phyloP scores from a whole-genome alignment of 2,113 vertebrate species.

The Oreocharis arfaki region DNA sequence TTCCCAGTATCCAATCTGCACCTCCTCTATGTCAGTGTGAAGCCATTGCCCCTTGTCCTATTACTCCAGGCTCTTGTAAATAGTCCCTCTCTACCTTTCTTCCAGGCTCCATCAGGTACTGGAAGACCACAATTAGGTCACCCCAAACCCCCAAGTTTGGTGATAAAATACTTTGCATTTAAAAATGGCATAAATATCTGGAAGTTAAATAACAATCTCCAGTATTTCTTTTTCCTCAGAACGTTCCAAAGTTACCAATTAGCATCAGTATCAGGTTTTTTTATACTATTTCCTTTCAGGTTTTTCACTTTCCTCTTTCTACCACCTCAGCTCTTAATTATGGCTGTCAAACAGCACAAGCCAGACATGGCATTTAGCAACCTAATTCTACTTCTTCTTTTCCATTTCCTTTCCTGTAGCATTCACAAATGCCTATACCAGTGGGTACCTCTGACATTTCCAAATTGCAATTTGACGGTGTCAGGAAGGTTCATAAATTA shows the following conservation, averaged over 20 bases:
- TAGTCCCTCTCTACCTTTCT: background rate
- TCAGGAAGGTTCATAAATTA: slow-evolving; percentile 41
- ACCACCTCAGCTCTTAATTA: slow-evolving; percentile 36
- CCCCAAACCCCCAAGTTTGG: background rate
- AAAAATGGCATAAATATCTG: background rate
- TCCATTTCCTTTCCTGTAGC: slow-evolving; percentile 18
- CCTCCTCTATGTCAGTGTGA: background rate
- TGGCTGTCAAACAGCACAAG: slow-evolving; percentile 11
- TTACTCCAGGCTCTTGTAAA: background rate
- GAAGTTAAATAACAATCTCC: background rate
- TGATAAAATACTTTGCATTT: background rate
- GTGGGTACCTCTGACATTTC: slow-evolving; percentile 48
- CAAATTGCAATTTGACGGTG: slow-evolving; percentile 22
- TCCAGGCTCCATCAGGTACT: background rate
- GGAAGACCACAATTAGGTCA: background rate
- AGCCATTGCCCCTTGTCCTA: background rate
- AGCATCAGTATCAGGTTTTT: background rate
- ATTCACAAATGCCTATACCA: background rate
- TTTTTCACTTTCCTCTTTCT: slow-evolving; percentile 20
- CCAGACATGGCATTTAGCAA: slow-evolving; percentile 36
- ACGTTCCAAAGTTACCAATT: background rate
- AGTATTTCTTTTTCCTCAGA: background rate
- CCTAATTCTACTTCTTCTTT: background rate
- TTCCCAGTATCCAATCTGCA: background rate
- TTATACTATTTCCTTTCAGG: background rate